A percentile compares a stretch with the other conserved stretches of the same genome.
Conservation (phyloP, 2,113 vertebrate species). For the Ascaphus truei region DNA sequence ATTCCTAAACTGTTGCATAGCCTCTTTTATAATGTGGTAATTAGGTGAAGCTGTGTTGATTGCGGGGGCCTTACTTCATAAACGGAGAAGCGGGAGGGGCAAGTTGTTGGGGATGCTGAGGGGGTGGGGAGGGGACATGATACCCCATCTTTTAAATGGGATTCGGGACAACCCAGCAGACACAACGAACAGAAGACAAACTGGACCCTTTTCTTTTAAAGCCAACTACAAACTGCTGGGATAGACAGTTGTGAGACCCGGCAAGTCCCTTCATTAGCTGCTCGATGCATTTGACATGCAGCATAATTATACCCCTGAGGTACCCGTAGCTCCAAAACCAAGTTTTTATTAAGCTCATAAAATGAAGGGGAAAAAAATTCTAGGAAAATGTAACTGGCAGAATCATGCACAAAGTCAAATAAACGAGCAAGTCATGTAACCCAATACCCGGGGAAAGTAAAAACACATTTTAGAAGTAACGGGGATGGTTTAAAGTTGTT, state of each 20-base stretch:
- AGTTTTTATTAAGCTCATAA: slow-evolving; percentile 64
- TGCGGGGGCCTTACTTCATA: slow-evolving; percentile 7
- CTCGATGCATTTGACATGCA: slow-evolving; percentile 47
- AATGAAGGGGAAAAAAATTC: slow-evolving; percentile 30
- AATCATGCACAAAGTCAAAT: slow-evolving; percentile 13
- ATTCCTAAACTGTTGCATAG: neutral
- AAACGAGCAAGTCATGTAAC: neutral
- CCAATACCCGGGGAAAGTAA: slow-evolving; percentile 9
- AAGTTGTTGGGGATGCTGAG: neutral
- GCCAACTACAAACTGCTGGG: slow-evolving; percentile 36
- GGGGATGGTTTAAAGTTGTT: neutral
- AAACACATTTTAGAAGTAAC: neutral
- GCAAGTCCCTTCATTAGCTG: slow-evolving; percentile 45
- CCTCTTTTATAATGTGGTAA: slow-evolving; percentile 24
- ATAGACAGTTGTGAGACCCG: slow-evolving; percentile 32
- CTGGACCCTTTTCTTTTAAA: neutral
- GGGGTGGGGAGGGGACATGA: neutral
- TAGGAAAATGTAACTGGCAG: slow-evolving; percentile 17
- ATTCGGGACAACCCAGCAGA: slow-evolving; percentile 28
- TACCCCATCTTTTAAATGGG: neutral
- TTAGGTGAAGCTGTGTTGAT: neutral
- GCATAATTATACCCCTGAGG: slow-evolving; percentile 47
- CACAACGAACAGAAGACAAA: slow-evolving; percentile 21
- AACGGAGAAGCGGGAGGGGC: neutral
- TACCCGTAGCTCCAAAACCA: slow-evolving; percentile 40